phyloP scores from a whole-genome alignment of 2,797 vertebrate genomes.

The Gallinago nigripennis region DNA sequence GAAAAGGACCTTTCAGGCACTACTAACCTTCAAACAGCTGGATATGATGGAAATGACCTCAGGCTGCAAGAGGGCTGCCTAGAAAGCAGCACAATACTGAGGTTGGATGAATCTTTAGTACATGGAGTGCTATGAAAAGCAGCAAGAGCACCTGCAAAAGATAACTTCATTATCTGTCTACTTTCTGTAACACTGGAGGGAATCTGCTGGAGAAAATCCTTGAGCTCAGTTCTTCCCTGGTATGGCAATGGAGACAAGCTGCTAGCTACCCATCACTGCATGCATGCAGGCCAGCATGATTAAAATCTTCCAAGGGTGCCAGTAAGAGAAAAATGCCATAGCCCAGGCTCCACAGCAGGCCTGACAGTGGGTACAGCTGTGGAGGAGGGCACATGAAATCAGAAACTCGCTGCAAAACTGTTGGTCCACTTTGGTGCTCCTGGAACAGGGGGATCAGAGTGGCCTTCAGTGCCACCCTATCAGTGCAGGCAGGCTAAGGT shows the following conservation, averaged over 20 bases:
- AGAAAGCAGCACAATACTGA: neutral
- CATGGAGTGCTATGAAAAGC: neutral
- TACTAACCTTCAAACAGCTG: neutral
- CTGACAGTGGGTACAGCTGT: neutral
- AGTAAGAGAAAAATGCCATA: neutral
- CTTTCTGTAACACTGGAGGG: neutral
- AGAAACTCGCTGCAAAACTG: neutral
- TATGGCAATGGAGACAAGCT: neutral
- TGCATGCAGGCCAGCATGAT: no score
- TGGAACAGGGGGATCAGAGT: neutral
- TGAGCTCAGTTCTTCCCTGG: neutral
- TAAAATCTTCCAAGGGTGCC: neutral
- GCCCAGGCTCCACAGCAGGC: neutral
- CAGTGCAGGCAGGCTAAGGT: neutral
- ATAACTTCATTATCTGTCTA: neutral
- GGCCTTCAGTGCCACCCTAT: neutral
- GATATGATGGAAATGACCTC: neutral
- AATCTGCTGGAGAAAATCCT: neutral
- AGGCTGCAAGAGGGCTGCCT: neutral
- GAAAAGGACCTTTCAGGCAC: neutral
- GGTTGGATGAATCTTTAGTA: neutral
- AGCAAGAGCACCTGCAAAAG: neutral
- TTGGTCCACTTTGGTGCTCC: neutral
- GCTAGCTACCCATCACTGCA: neutral
- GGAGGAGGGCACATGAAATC: neutral